Evolutionary conservation across 53 echinoderm and acorn worm genomes (phyloP).

Genomic region (Holothuria leucospilota): DNA sequence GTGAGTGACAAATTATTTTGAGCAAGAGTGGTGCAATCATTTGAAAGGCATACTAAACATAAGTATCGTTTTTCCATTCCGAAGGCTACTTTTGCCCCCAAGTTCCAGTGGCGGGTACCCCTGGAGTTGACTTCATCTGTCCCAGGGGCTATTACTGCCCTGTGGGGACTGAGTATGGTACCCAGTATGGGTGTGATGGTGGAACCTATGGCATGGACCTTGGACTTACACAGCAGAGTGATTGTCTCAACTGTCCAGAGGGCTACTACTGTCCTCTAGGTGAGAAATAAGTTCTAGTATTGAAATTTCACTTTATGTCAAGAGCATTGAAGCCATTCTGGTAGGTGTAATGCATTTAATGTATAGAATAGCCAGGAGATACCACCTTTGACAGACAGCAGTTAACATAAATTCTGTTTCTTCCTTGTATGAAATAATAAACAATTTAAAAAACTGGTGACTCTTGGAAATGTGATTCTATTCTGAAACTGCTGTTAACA

Average conservation of each 20-base stretch:
- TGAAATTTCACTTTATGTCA: no score
- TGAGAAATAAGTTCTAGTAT: constrained; percentile 9
- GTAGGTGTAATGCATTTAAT: no score
- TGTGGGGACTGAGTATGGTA: constrained; percentile 67
- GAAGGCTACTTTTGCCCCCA: constrained; percentile 91
- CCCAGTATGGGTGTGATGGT: constrained; percentile 77
- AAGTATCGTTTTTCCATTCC: not conserved
- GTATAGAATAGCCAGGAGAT: no score
- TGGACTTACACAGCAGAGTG: constrained; percentile 62
- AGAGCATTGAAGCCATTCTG: no score
- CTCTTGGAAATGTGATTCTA: no score
- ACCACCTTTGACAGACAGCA: no score
- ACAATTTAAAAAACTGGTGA: no score
- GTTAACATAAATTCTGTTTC: no score
- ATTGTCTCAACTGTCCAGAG: constrained; percentile 83
- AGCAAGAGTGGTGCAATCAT: not conserved
- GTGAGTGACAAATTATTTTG: no score
- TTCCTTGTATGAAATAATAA: no score
- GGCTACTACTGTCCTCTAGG: constrained; percentile 91
- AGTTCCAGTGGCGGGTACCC: constrained; percentile 81
- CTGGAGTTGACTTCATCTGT: constrained; percentile 81
- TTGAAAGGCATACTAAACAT: not conserved
- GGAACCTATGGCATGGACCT: constrained; percentile 84
- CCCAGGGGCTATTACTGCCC: constrained; percentile 94
- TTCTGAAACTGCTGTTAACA: no score